Evolutionary conservation across 53 echinoderm and acorn worm genomes (phyloP).

Genomic region (Echinarachnius parma): DNA sequence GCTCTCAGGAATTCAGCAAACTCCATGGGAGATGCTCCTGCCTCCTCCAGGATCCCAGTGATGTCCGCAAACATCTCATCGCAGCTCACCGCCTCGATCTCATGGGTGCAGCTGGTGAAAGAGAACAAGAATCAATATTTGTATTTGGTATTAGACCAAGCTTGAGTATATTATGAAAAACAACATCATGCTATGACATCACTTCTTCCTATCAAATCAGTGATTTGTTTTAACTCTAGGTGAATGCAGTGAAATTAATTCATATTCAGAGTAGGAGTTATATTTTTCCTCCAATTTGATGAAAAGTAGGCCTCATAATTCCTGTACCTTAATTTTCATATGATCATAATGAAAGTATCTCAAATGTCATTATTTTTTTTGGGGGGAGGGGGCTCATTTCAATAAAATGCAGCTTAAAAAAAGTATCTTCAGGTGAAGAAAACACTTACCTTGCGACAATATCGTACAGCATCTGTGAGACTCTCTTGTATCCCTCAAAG

Average conservation of each 20-base stretch:
- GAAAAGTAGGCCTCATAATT: too few species aligned
- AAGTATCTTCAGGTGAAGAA: not conserved
- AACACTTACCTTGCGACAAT: conserved; percentile 79
- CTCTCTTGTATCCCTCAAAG: conserved; percentile 86
- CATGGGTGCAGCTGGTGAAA: conserved; percentile 85
- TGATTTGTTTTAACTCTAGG: too few species aligned
- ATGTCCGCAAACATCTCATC: conserved; percentile 96
- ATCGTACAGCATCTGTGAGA: conserved; percentile 79
- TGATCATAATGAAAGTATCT: too few species aligned
- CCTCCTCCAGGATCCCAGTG: conserved; percentile 59
- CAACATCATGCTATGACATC: too few species aligned
- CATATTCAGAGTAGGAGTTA: too few species aligned
- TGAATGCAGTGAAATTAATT: too few species aligned
- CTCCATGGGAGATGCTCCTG: conserved; percentile 65
- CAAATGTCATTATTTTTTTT: too few species aligned
- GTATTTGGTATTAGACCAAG: not conserved
- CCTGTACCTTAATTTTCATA: too few species aligned
- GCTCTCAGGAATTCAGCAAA: conserved; percentile 58
- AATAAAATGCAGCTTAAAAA: not conserved
- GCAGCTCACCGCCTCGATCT: conserved; percentile 98
- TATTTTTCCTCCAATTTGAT: too few species aligned
- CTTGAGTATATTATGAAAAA: too few species aligned
- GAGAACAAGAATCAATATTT: not conserved
- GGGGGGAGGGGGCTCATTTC: too few species aligned
- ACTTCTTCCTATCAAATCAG: too few species aligned